phyloP scores from a whole-genome alignment of 2,113 vertebrate genomes.

The Lynx canadensis region DNA sequence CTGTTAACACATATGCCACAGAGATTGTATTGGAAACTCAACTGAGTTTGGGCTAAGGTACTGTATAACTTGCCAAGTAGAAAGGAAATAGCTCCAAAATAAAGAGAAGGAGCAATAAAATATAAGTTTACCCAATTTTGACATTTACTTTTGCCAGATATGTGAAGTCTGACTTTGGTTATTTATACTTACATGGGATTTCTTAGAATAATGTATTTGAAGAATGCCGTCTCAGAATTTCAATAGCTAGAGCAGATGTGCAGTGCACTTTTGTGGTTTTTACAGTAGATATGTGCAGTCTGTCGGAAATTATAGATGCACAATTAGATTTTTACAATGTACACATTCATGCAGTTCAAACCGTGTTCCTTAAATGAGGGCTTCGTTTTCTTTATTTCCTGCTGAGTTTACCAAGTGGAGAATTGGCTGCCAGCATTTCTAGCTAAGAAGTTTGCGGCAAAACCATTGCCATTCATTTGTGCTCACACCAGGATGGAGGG shows the following conservation, averaged over 20 bases:
- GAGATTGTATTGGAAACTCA: conserved; percentile 38
- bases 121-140: conserved; percentile 56
- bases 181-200: conserved; percentile 5
- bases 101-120: conserved; percentile 61
- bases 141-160: conserved; percentile 63
- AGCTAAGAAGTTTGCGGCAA: not conserved
- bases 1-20: not conserved
- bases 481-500: not conserved
- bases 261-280: not conserved
- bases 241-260: conserved; percentile 37
- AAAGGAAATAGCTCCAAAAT: conserved; percentile 69
- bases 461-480: not conserved
- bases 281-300: conserved; percentile 40
- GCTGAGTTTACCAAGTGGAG: not conserved
- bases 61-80: not conserved
- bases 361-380: conserved; percentile 60
- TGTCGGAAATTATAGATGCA: conserved; percentile 55
- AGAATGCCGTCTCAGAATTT: conserved; percentile 29
- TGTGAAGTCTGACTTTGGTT: conserved; percentile 19
- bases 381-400: conserved; percentile 68
- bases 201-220: conserved; percentile 57
- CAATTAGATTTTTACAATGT: conserved; percentile 58
- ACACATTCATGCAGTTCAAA: conserved; percentile 57
- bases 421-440: conserved; percentile 55
- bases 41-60: not conserved